Base-by-base conservation (phyloP, 2,888 invertebrate genomes). In the Caenorhabditis japonica region DNA sequence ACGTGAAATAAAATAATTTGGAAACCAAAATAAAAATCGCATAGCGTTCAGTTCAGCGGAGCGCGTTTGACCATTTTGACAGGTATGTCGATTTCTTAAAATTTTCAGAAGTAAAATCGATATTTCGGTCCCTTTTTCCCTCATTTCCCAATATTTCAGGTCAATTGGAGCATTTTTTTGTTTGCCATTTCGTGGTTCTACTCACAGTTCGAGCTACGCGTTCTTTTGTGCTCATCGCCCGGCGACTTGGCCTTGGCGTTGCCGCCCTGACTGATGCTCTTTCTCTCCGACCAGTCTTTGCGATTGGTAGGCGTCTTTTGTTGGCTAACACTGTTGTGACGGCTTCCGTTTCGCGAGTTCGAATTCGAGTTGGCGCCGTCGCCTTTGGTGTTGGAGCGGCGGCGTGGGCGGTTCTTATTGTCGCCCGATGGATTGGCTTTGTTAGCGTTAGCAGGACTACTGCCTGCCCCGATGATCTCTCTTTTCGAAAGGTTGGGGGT, bases 151-250 rank as follows among this genome's bases (percentile, higher is more conserved):
- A n/a, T n/a, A n/a, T n/a, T n/a, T n/a, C n/a, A n/a, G n/a, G n/a
- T n/a, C n/a, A n/a, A n/a, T n/a, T n/a, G n/a, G n/a, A n/a, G n/a
- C n/a, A n/a, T n/a, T n/a, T n/a, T n/a, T n/a, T n/a, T n/a, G n/a
- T n/a, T n/a, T n/a, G n/a, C n/a, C n/a, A n/a, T n/a, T n/a, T n/a
- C n/a, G n/a, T n/a, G n/a, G n/a, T n/a, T n/a, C n/a, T n/a, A n/a
- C n/a, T n/a, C n/a, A 82, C 81, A 82, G 46, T 82, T 82, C 25
- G 80, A 71, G 72, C 77, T 76, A 36, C 77, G 70, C 21, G 79
- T 79, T 47, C 83, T 60, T 33, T 79, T 76, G 53, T 79, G 71
- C 33, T 73, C 61, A 52, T 76, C 72, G 27, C 52, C 38, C 1
- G 74, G 72, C 4, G 52, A 46, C 13, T 56, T 59, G 13, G 23